Percentiles rank a stretch among this genome's conserved stretches.
Conservation (phyloP, 2,113 vertebrate genomes). For the Bos javanicus region DNA sequence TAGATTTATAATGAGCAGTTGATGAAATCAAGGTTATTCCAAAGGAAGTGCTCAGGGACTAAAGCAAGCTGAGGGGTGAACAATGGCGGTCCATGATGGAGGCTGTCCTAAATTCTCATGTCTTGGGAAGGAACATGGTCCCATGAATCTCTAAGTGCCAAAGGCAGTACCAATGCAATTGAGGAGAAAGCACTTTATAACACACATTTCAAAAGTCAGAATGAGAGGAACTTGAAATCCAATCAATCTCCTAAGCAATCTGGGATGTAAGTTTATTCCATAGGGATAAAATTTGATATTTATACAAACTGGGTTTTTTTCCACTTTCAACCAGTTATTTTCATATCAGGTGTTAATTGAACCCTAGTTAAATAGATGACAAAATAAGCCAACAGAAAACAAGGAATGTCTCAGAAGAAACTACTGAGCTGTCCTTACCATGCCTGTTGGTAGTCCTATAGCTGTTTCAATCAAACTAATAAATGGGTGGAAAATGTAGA, state of each 20-base stretch:
- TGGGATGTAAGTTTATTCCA: neutral
- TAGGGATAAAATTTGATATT: neutral
- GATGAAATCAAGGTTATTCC: neutral
- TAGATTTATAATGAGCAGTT: neutral
- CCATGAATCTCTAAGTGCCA: neutral
- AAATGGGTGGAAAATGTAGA: neutral
- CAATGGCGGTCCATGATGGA: rapidly evolving
- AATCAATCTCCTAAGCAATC: neutral
- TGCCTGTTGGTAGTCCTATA: neutral
- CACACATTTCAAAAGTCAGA: neutral
- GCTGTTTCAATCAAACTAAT: neutral
- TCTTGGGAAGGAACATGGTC: neutral
- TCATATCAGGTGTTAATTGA: neutral
- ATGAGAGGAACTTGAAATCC: neutral
- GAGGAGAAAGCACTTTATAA: neutral
- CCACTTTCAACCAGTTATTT: neutral
- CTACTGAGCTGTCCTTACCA: neutral
- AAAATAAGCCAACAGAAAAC: neutral
- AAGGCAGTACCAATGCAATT: neutral
- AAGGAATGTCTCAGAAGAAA: neutral
- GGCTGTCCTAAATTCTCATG: neutral
- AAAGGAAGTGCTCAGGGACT: neutral
- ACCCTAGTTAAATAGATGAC: neutral
- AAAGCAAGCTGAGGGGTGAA: neutral
- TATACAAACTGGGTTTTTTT: neutral